A percentile compares a stretch with the other conserved stretches of the same genome.
These are phyloP conservation scores for Ganaspis sp. DNA, from an alignment of 1,140 invertebrate genomes.

Conservation along the genomic window DNA sequence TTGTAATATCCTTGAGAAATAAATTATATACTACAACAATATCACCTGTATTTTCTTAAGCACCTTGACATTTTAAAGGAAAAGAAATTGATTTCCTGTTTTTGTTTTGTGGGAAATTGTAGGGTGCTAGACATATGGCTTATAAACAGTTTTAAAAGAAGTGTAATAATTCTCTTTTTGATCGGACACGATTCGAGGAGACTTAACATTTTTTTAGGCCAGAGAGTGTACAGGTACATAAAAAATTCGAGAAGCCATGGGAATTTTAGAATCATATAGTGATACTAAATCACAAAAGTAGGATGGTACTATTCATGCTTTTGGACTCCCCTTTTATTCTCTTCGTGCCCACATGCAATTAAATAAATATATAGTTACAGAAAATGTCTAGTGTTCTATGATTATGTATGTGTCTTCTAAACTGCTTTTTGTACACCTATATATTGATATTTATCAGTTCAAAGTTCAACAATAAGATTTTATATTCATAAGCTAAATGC, in stretches of 20 bases:
- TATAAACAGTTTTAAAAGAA: not conserved
- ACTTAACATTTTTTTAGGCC: not conserved
- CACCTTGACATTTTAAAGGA: no score
- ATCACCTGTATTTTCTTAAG: no score
- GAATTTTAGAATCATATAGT: not conserved
- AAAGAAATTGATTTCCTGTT: not conserved
- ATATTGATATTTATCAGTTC: no score
- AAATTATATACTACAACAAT: no score
- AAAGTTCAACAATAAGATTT: no score
- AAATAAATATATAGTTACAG: not conserved
- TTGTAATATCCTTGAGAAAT: no score
- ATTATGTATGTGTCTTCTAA: not conserved
- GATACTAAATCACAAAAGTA: not conserved
- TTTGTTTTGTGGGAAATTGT: not conserved
- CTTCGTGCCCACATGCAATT: not conserved
- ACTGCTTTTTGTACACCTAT: not conserved
- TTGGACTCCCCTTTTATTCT: not conserved
- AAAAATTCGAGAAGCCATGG: not conserved
- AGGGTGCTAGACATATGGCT: not conserved
- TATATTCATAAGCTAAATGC: no score
- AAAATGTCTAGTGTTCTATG: not conserved
- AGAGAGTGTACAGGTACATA: not conserved
- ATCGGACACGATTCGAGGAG: not conserved
- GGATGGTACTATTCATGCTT: not conserved
- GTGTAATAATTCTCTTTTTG: not conserved